Evolutionary conservation across 2,888 invertebrate genomes (phyloP).

Genomic region (Chrysodeixis includens): DNA sequence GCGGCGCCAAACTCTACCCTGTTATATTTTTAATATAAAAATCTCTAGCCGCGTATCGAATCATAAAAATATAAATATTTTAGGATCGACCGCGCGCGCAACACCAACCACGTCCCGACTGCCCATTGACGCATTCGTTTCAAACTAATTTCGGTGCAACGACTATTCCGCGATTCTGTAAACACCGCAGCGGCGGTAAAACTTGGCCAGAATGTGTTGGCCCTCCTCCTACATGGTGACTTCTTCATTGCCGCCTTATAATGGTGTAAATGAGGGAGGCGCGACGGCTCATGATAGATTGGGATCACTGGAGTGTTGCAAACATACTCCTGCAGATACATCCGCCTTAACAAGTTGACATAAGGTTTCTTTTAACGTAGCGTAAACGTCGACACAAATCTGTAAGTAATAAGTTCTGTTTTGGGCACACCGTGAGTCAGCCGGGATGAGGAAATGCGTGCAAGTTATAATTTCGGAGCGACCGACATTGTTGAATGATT

Average conservation of each 20-base stretch:
- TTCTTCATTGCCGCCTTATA: conserved; percentile 59
- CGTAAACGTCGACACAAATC: conserved; percentile 52
- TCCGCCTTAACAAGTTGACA: conserved; percentile 27
- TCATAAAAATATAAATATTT: conserved; percentile 87
- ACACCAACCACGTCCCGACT: conserved; percentile 75
- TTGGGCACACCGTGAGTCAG: conserved; percentile 86
- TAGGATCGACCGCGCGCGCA: conserved; percentile 79
- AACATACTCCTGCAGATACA: conserved; percentile 55
- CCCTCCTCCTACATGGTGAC: conserved; percentile 61
- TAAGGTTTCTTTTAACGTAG: conserved; percentile 60
- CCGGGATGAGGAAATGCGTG: conserved; percentile 87
- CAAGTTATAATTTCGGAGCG: conserved; percentile 86
- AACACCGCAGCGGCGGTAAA: conserved; percentile 81
- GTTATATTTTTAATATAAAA: conserved; percentile 85
- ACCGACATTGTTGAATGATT: conserved; percentile 85
- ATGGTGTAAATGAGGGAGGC: conserved; percentile 61
- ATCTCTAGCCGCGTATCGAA: conserved; percentile 78
- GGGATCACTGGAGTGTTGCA: conserved; percentile 68
- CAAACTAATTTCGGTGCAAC: conserved; percentile 88
- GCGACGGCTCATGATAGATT: conserved; percentile 66
- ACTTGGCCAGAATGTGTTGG: conserved; percentile 72
- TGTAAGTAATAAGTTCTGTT: conserved; percentile 87
- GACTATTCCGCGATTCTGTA: conserved; percentile 88
- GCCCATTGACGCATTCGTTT: conserved; percentile 88
- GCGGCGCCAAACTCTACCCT: conserved; percentile 68